Base-by-base conservation (phyloP, 2,888 invertebrate genomes). In the Euspilapteryx auroguttella region DNA sequence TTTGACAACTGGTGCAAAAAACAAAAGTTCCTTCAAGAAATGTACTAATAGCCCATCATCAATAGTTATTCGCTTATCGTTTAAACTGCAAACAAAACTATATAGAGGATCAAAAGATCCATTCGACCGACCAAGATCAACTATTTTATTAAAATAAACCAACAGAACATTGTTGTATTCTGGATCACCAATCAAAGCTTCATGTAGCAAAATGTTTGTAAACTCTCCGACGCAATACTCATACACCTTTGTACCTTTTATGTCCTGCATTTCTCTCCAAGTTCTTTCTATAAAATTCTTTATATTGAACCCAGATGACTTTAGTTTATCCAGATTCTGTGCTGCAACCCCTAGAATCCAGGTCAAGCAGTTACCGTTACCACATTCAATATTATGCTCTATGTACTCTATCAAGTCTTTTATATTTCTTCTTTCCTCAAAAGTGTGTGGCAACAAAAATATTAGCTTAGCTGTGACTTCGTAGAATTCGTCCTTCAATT, bases 1-100 rank as follows among this genome's bases (percentile, higher is more conserved):
- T 37, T 68, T 66, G 20, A 62, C 59, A 9, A 78, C 59, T 27
- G 68, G 61, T 26, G 76, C 69, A 49, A 68, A 76, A 8, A 79
- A 39, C 30, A 81, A 39, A 24, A 78, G 58, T 28, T 78, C 68
- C 33, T 62, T 49, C 25, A 80, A 40, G 23, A 78, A 40, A 38
- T 56, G 57, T 22, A 64, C 40, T 30, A 77, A 44, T 24, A 59
- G 56, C 2, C 51, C 46, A 41, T 48, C 44, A 14, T 43, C 36
- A 9, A 36, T 30, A 12, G 36, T 38, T 2, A 55, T 34, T 28
- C 43, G 32, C 21, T 40, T 49, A 9, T 21, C 37, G 28, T 43
- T 47, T 2, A 69, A 28, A 30, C 47, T 42, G 24, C 40, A 51
- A 3, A 55, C 48, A 32, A 77, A 49, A 39, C 48, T 56, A 34